These are phyloP conservation scores for Phasianus colchicus DNA, from an alignment of 2,113 vertebrate genomes.

Conservation along the genomic window DNA sequence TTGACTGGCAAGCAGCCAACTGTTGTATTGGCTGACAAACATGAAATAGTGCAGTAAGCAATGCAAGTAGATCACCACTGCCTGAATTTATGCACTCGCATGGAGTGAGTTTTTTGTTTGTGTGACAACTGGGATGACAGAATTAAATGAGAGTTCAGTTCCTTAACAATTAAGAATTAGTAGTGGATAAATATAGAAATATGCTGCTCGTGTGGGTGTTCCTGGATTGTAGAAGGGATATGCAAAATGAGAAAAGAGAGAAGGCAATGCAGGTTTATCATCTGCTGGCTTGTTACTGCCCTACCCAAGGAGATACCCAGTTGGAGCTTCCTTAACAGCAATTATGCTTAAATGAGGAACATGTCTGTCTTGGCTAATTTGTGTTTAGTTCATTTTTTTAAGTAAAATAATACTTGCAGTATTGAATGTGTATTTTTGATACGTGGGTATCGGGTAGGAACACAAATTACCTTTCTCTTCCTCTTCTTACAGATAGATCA, in stretches of 20 bases:
- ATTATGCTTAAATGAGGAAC: not conserved
- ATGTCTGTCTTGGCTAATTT: not conserved
- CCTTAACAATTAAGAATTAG: slow-evolving; percentile 17
- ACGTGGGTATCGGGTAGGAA: not conserved
- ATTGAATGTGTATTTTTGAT: not conserved
- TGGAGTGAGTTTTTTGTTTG: not conserved
- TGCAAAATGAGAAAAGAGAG: not conserved
- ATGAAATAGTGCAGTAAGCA: not conserved
- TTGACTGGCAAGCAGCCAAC: not conserved
- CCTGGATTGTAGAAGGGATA: not conserved
- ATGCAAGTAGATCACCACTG: not conserved
- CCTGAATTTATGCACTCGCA: not conserved
- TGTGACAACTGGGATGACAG: not conserved
- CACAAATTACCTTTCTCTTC: not conserved
- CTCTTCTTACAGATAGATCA: not conserved
- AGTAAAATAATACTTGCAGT: not conserved
- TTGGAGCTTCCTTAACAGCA: rapidly evolving
- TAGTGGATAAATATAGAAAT: slow-evolving; percentile 10
- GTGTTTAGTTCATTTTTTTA: not conserved
- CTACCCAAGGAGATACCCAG: not conserved
- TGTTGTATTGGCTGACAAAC: not conserved
- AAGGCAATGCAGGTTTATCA: not conserved
- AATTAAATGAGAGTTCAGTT: slow-evolving; percentile 5
- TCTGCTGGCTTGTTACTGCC: not conserved
- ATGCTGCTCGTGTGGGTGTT: not conserved